These are phyloP conservation scores for Zophobas atratus DNA, from an alignment of 1,140 invertebrate species.

Conservation along the genomic window DNA sequence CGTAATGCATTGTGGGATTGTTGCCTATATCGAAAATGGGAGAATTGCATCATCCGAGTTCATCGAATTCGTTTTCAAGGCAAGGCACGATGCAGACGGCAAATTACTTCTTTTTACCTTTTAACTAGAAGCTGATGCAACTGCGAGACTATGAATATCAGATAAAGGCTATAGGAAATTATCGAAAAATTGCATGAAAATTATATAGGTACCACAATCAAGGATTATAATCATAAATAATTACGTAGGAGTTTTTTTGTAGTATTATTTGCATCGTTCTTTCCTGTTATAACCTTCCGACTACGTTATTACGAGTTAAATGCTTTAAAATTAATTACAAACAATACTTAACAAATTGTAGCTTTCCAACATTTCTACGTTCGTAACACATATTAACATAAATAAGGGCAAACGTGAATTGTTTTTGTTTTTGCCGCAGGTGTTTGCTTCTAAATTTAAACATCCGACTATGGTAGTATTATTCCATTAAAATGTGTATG, in stretches of 20 bases:
- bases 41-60: slow-evolving; percentile 35
- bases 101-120: slow-evolving; percentile 30
- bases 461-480: slow-evolving; percentile 3
- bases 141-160: slow-evolving; percentile 22
- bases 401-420: background rate
- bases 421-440: slow-evolving; percentile 16
- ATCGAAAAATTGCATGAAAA: slow-evolving; percentile 37
- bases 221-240: slow-evolving; percentile 32
- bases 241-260: slow-evolving; percentile 5
- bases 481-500: slow-evolving; percentile 24
- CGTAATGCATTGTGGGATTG: background rate
- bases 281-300: slow-evolving; percentile 1
- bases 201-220: slow-evolving; percentile 10
- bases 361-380: background rate
- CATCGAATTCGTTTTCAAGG: slow-evolving; percentile 36
- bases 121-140: slow-evolving; percentile 38
- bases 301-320: background rate
- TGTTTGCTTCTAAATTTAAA: slow-evolving; percentile 17
- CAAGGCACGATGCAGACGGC: slow-evolving; percentile 22
- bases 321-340: slow-evolving; percentile 19
- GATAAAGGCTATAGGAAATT: slow-evolving; percentile 35
- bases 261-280: slow-evolving; percentile 7
- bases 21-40: slow-evolving; percentile 3
- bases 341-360: background rate
- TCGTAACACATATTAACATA: background rate